These are phyloP conservation scores for Lacerta viridis DNA, from an alignment of 2,797 vertebrate species.

Conservation along the genomic window DNA sequence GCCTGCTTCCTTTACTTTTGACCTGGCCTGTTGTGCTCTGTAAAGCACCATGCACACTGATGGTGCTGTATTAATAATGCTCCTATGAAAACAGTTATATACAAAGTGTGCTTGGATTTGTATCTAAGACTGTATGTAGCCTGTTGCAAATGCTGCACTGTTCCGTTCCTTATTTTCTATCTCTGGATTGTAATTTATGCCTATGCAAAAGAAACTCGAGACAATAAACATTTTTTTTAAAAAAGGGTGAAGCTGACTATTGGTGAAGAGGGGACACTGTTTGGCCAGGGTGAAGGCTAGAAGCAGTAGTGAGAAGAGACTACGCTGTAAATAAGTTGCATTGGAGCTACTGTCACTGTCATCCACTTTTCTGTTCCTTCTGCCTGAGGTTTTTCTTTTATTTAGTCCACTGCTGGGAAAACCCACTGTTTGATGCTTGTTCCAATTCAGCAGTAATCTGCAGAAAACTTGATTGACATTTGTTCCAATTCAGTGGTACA, in stretches of 20 bases:
- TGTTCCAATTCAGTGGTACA: no score
- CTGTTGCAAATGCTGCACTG: conserved; percentile 82
- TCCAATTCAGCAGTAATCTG: no score
- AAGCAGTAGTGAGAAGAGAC: neutral
- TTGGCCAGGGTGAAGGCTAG: neutral
- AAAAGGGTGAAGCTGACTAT: conserved; percentile 26
- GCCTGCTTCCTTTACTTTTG: neutral
- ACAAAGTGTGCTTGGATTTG: neutral
- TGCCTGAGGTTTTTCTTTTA: no score
- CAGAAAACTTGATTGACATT: no score
- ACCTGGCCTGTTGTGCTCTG: neutral
- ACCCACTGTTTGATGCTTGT: no score
- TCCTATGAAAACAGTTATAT: conserved; percentile 60
- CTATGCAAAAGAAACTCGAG: conserved; percentile 81
- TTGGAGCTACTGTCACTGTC: no score
- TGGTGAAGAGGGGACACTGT: neutral
- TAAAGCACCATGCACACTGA: neutral
- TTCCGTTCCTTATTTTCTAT: conserved; percentile 76
- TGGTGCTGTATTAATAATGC: neutral
- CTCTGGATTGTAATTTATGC: conserved; percentile 82
- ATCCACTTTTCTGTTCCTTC: no score
- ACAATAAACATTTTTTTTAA: conserved; percentile 69
- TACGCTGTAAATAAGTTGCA: neutral
- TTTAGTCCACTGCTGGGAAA: no score
- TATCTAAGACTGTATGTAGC: conserved; percentile 69